phyloP scores from a whole-genome alignment of 2,888 invertebrate genomes.

The Melieria crassipennis region DNA sequence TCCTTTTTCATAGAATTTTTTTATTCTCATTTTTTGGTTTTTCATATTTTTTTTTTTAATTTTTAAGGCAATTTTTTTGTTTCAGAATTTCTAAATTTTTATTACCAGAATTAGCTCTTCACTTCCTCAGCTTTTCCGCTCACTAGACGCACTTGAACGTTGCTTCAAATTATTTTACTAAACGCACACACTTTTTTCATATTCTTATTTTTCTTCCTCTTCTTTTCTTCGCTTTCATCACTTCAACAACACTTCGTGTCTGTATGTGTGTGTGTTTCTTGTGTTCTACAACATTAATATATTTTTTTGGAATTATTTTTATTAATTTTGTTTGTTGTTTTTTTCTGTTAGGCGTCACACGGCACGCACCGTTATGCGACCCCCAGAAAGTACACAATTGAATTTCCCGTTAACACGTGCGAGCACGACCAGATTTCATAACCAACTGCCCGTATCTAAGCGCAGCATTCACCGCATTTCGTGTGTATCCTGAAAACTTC shows the following conservation, averaged over 20 bases:
- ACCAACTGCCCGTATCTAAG: conserved; percentile 55
- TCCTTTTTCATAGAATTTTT: not conserved
- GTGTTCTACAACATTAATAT: not conserved
- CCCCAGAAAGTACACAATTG: not conserved
- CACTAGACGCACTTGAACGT: too few relatives aligned
- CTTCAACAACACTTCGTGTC: not conserved
- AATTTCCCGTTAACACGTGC: conserved; percentile 54
- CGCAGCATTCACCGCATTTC: conserved; percentile 12
- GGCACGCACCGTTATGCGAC: conserved; percentile 3
- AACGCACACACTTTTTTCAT: too few relatives aligned
- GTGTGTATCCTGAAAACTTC: conserved; percentile 14
- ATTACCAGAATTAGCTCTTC: too few relatives aligned
- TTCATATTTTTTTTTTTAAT: not conserved
- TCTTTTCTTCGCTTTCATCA: too few relatives aligned
- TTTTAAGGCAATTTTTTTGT: not conserved
- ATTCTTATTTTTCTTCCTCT: not conserved
- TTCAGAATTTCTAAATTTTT: too few relatives aligned
- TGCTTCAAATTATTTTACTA: too few relatives aligned
- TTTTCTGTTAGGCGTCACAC: not conserved
- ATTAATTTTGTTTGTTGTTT: conserved; percentile 1
- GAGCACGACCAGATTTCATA: conserved; percentile 61
- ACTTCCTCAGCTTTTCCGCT: too few relatives aligned
- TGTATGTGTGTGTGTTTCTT: not conserved
- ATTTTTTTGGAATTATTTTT: not conserved
- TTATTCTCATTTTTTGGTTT: not conserved